Evolutionary conservation across 2,888 invertebrate genomes (phyloP).

Genomic region (Mythimna vitellina): DNA sequence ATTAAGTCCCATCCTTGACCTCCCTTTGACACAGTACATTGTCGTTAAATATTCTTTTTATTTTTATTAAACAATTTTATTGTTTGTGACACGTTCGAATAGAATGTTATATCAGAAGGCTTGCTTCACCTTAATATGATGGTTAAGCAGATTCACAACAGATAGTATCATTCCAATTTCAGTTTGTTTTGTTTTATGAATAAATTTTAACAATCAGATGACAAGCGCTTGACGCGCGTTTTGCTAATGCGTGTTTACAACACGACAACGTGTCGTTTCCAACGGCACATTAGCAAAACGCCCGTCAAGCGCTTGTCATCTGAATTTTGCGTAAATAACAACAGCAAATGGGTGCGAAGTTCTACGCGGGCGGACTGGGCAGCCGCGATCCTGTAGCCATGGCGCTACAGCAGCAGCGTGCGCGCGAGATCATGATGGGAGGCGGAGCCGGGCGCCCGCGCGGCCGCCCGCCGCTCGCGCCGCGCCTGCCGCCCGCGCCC

Average conservation of each 20-base stretch:
- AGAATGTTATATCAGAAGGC: too few relatives aligned
- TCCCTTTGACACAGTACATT: too few relatives aligned
- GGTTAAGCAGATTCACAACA: neutral
- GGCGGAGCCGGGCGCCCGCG: constrained; percentile 67
- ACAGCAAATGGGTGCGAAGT: constrained; percentile 85
- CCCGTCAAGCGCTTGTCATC: constrained; percentile 57
- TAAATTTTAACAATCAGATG: constrained; percentile 46
- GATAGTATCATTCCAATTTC: neutral
- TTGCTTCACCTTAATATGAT: too few relatives aligned
- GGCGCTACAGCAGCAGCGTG: constrained; percentile 87
- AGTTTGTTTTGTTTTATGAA: constrained; percentile 2
- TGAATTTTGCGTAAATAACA: constrained; percentile 37
- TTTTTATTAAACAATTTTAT: too few relatives aligned
- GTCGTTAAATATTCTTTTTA: too few relatives aligned
- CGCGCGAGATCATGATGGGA: constrained; percentile 85
- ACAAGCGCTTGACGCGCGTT: constrained; percentile 60
- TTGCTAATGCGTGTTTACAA: constrained; percentile 51
- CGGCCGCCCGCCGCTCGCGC: constrained; percentile 74
- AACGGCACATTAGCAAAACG: constrained; percentile 44
- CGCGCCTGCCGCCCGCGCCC: constrained; percentile 64
- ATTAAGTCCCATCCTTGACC: too few relatives aligned
- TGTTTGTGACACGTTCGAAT: too few relatives aligned
- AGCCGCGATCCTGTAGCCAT: constrained; percentile 89
- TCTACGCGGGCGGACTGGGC: constrained; percentile 89
- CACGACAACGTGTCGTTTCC: neutral